A percentile compares a stretch with the other conserved stretches of the same genome.
Evolutionary conservation across 1,140 invertebrate species (phyloP).

Genomic region (Phocides pigmalion): DNA sequence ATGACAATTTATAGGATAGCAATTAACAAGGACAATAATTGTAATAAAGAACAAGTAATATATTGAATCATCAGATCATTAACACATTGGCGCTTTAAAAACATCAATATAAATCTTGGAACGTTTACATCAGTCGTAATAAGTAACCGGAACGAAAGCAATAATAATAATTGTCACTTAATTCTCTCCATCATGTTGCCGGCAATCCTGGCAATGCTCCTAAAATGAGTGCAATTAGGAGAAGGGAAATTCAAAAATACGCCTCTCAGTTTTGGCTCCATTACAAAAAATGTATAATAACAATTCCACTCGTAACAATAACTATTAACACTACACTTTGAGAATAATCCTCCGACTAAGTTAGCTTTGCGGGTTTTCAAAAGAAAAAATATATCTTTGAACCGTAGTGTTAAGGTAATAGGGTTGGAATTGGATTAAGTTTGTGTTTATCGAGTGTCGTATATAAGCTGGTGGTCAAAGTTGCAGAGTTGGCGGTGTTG

Average conservation of each 20-base stretch:
- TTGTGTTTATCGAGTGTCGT: constrained; percentile 13
- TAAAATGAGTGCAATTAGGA: constrained; percentile 34
- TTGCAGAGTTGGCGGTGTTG: constrained; percentile 56
- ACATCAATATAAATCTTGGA: neutral
- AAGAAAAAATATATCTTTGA: neutral
- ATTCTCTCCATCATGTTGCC: constrained; percentile 29
- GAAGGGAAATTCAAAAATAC: constrained; percentile 34
- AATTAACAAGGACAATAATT: too few relatives aligned
- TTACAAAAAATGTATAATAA: constrained; percentile 63
- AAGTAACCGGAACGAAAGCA: constrained; percentile 4
- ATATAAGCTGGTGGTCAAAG: constrained; percentile 41
- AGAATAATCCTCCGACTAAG: constrained; percentile 45
- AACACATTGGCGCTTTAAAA: too few relatives aligned
- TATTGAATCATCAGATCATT: too few relatives aligned
- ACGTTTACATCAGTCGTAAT: neutral
- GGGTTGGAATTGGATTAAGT: constrained; percentile 25
- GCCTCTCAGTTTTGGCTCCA: constrained; percentile 52
- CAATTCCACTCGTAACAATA: constrained; percentile 55
- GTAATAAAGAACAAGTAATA: too few relatives aligned
- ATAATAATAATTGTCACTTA: constrained; percentile 32
- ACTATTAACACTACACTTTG: constrained; percentile 61
- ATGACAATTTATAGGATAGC: too few relatives aligned
- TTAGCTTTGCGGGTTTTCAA: constrained; percentile 10
- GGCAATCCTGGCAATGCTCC: constrained; percentile 27
- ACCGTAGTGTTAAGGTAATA: constrained; percentile 2